Evolutionary conservation across 23 tunicate genomes (phyloP).

Genomic region (Styela clava): DNA sequence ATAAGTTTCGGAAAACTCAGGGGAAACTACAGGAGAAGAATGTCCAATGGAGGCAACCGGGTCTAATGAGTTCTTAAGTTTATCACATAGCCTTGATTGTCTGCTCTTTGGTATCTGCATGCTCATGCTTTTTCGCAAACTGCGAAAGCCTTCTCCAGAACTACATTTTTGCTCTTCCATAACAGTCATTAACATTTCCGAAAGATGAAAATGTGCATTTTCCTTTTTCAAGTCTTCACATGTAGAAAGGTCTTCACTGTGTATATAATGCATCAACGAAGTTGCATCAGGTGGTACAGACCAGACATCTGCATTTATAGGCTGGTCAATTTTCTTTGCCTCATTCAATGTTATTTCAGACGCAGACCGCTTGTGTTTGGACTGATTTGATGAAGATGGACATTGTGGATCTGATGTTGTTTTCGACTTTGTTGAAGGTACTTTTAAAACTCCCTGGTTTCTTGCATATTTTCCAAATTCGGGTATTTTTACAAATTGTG

Average conservation of each 20-base stretch:
- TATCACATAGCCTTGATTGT: background rate
- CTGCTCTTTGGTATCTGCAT: background rate
- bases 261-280: background rate
- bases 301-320: background rate
- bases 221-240: constrained; percentile 29
- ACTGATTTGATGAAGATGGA: background rate
- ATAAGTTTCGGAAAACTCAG: background rate
- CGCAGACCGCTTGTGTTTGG: background rate
- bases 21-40: constrained; percentile 4
- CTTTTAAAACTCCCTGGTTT: background rate
- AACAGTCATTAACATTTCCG: constrained; percentile 56
- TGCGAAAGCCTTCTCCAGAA: background rate
- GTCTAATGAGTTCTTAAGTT: background rate
- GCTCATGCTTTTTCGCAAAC: background rate
- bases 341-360: background rate
- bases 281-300: background rate
- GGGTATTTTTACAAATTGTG: too few species aligned
- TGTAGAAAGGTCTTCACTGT: background rate
- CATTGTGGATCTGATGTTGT: background rate
- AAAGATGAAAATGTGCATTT: constrained; percentile 67
- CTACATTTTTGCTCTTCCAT: constrained; percentile 52
- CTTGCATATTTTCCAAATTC: too few species aligned
- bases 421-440: background rate
- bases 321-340: background rate
- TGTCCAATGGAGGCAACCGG: background rate